These are phyloP conservation scores for Protobothrops flavoviridis DNA, from an alignment of 2,113 vertebrate genomes.

Conservation along the genomic window DNA sequence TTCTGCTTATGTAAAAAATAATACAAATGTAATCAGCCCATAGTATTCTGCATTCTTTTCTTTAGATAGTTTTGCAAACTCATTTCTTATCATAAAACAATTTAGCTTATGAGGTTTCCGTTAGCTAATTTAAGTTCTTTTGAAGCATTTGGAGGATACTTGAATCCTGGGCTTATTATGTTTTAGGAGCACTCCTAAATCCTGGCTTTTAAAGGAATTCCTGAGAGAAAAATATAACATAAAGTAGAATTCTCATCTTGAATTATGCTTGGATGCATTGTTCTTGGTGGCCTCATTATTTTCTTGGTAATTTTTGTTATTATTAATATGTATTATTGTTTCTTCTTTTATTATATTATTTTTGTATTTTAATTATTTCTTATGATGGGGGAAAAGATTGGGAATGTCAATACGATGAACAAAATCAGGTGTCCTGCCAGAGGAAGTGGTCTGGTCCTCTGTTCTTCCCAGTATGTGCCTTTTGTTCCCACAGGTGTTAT, in stretches of 20 bases:
- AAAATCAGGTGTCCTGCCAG: not conserved
- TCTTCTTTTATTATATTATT: not conserved
- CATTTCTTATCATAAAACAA: not conserved
- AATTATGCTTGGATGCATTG: not conserved
- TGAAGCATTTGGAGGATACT: not conserved
- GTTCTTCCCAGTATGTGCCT: conserved; percentile 5
- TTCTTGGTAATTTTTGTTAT: not conserved
- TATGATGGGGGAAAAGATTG: not conserved
- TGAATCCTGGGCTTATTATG: not conserved
- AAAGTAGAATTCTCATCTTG: not conserved
- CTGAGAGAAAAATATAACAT: not conserved
- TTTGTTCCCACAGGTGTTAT: conserved; percentile 76
- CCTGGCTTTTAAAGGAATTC: not conserved
- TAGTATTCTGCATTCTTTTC: not conserved
- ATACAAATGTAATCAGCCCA: not conserved
- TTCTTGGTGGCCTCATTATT: not conserved
- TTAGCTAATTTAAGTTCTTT: not conserved
- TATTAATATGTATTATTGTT: not conserved
- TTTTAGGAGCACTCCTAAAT: not conserved
- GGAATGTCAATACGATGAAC: not conserved
- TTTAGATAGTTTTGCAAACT: not conserved
- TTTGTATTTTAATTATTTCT: not conserved
- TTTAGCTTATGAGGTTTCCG: not conserved
- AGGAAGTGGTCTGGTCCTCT: not conserved
- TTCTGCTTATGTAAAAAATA: not conserved